A percentile compares a stretch with the other conserved stretches of the same genome.
Conservation (phyloP, 2,888 invertebrate species). For the Ctena decussata region DNA sequence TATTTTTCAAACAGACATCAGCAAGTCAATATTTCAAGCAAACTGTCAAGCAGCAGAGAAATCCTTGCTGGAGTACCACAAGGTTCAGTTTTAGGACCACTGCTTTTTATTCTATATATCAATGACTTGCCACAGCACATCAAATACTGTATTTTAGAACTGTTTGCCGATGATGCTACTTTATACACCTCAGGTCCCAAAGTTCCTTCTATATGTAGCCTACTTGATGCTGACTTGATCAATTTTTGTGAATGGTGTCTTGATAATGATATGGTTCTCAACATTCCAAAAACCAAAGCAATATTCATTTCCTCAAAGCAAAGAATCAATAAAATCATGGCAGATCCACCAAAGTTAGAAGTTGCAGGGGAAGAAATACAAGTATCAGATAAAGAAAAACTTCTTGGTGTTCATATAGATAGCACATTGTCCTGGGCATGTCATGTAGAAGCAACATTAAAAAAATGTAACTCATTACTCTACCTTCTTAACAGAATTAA, state of each 20-base stretch:
- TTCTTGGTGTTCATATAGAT: neutral
- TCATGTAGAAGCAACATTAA: neutral
- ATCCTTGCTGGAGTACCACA: neutral
- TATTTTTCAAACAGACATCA: no score
- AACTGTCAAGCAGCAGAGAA: neutral
- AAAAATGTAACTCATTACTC: neutral
- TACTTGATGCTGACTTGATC: neutral
- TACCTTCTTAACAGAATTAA: neutral
- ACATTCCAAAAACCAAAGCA: neutral
- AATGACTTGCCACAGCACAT: neutral
- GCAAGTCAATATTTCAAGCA: neutral
- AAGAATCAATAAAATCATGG: neutral
- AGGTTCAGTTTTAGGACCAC: neutral
- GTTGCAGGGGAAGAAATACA: neutral
- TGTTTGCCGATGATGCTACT: neutral
- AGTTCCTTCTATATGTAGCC: neutral
- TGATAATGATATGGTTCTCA: neutral
- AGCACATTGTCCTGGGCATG: neutral
- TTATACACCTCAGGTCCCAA: neutral
- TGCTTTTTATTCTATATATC: neutral
- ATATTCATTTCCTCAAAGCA: neutral
- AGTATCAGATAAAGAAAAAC: neutral
- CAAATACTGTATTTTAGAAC: neutral
- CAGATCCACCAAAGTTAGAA: neutral
- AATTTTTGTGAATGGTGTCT: neutral